phyloP scores from a whole-genome alignment of 2,888 invertebrate genomes.

The Stegana nigrithorax region DNA sequence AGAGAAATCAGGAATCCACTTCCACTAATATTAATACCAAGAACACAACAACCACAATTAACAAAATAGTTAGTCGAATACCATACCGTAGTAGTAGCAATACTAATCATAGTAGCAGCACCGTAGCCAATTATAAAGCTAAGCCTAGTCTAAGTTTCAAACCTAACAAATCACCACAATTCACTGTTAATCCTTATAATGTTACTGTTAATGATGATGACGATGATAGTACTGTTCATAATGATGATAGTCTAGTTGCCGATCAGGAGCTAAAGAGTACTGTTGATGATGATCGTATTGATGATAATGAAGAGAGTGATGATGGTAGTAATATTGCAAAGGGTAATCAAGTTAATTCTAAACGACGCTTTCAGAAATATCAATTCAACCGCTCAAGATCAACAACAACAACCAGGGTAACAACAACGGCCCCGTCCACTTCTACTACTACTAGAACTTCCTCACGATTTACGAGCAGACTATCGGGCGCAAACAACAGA shows the following conservation, averaged over 20 bases:
- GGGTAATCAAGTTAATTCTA: conserved; percentile 65
- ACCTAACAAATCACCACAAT: conserved; percentile 37
- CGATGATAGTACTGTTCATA: too few species aligned
- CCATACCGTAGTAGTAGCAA: conserved; percentile 36
- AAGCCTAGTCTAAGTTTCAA: conserved; percentile 47
- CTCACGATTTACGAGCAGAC: conserved; percentile 19
- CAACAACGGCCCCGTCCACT: conserved; percentile 29
- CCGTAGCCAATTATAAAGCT: conserved; percentile 61
- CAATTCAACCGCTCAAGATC: conserved; percentile 62
- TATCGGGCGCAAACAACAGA: conserved; percentile 36
- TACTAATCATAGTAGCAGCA: conserved; percentile 58
- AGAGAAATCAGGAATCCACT: not conserved
- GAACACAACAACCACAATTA: conserved; percentile 34
- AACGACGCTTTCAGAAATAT: conserved; percentile 68
- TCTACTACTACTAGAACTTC: conserved; percentile 25
- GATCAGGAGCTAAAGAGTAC: conserved; percentile 33
- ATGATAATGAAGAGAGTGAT: conserved; percentile 32
- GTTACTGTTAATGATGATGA: conserved; percentile 29
- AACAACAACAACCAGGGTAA: conserved; percentile 34
- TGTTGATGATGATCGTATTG: conserved; percentile 32
- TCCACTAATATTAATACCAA: conserved; percentile 28
- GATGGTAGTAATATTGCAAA: conserved; percentile 39
- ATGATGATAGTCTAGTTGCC: conserved; percentile 24
- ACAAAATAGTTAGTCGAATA: conserved; percentile 38
- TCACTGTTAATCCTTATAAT: conserved; percentile 32